Conservation (phyloP, 2,888 invertebrate genomes). For the Nomada flava region DNA sequence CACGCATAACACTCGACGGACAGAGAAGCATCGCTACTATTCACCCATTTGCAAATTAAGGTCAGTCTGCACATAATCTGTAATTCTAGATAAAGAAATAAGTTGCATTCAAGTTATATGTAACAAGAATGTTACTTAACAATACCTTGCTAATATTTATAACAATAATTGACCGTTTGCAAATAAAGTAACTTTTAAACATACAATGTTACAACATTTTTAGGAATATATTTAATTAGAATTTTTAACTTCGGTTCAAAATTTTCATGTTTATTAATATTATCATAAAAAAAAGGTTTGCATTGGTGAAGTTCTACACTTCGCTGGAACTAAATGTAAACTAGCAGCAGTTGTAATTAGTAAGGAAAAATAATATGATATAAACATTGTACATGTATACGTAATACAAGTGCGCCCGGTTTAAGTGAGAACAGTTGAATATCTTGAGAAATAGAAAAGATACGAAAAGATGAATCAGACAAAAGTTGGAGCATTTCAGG, state of each 20-base stretch:
- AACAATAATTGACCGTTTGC: background rate
- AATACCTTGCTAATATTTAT: background rate
- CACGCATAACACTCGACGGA: conserved; percentile 66
- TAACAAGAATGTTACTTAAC: background rate
- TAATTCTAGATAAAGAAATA: conserved; percentile 34
- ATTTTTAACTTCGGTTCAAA: background rate
- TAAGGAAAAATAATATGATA: too few relatives aligned
- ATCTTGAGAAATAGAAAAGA: too few relatives aligned
- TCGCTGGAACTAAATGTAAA: too few relatives aligned
- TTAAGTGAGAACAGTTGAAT: too few relatives aligned
- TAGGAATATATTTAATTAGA: background rate
- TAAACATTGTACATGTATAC: too few relatives aligned
- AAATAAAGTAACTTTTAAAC: background rate
- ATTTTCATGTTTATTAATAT: background rate
- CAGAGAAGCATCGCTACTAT: conserved; percentile 73
- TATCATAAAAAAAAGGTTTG: too few relatives aligned
- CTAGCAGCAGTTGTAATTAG: too few relatives aligned
- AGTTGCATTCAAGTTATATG: conserved; percentile 18
- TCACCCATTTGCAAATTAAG: conserved; percentile 75
- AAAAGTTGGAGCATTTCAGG: too few relatives aligned
- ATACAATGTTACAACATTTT: background rate
- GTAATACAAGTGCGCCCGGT: too few relatives aligned
- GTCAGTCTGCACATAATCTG: conserved; percentile 75
- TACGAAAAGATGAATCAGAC: too few relatives aligned
- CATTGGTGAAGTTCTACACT: too few relatives aligned